These are phyloP conservation scores for Epirrita christyi DNA, from an alignment of 2,888 invertebrate genomes.

Conservation along the genomic window DNA sequence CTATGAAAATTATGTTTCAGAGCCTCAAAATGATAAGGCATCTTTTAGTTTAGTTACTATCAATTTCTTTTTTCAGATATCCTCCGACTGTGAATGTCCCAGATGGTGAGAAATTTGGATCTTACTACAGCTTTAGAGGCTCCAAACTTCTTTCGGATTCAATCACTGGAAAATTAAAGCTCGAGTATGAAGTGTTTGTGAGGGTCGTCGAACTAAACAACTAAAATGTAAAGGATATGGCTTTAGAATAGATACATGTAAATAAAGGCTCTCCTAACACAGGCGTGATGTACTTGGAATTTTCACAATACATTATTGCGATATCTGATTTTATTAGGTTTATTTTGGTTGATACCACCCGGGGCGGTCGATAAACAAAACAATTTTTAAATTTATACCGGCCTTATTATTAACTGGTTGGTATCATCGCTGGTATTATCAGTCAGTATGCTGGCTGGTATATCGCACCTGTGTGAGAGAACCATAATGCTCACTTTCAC, in stretches of 20 bases:
- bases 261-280: no score
- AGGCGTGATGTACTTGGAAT: no score
- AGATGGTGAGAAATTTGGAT: constrained; percentile 64
- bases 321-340: no score
- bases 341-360: no score
- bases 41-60: background rate
- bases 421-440: no score
- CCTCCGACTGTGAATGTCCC: constrained; percentile 61
- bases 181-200: constrained; percentile 76
- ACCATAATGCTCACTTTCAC: no score
- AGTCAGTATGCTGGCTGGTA: background rate
- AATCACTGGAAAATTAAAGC: constrained; percentile 63
- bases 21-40: background rate
- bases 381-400: no score
- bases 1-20: background rate
- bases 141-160: constrained; percentile 61
- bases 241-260: no score
- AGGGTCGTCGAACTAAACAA: constrained; percentile 61
- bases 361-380: no score
- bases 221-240: constrained; percentile 1
- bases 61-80: constrained; percentile 56
- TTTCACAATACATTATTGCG: no score
- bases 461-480: background rate
- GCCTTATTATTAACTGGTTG: no score
- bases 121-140: constrained; percentile 73